Evolutionary conservation across 2,888 invertebrate species (phyloP), one percentile per base, ranked within the genome.

Genomic region (Heteromurus nitidus): DNA sequence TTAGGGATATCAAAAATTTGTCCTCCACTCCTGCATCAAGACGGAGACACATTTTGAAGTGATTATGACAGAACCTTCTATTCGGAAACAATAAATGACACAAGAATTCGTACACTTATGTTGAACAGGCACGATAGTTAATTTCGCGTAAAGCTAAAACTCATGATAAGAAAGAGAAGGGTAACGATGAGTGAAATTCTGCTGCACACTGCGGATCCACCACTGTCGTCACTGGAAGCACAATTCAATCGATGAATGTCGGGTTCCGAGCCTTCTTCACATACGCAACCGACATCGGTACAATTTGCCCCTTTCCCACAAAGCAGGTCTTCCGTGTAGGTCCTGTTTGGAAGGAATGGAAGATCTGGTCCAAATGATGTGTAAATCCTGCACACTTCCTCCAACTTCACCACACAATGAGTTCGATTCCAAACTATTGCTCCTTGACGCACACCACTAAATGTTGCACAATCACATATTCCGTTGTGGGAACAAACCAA

Each of bases 271-370:
- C 67, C 67, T 1, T 55, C 64, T 20, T 20, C 13, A 58, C 65
- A 58, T 31, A 53, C 0, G 7, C 47, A 55, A 22, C 60, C 50
- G n/a, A 70, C 44, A 0, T 55, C 70, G 3, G 70, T 28, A 67
- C 81, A 81, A 26, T 5, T 22, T 3, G 81, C 81, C 18, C 58
- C 58, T 18, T 20, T 70, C 16, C 81, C 81, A 47, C 81, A 81
- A 55, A 65, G 31, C n/a, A 75, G 7, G 3, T 68, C 65, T 13
- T 81, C 20, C 0, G 58, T 64, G 5, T 53, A 26, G 1, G 64
- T 75, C 20, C n/a, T 18, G 30, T 65, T 65, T 0, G 70, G 75
- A 18, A 75, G 55, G 31, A 81, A 70, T n/a, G 62, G 44, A 44
- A 81, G 30, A 0, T 55, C 65, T 3, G 69, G 16, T 13, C 18